Conservation (phyloP, 2,113 vertebrate genomes). For the Eptesicus fuscus region DNA sequence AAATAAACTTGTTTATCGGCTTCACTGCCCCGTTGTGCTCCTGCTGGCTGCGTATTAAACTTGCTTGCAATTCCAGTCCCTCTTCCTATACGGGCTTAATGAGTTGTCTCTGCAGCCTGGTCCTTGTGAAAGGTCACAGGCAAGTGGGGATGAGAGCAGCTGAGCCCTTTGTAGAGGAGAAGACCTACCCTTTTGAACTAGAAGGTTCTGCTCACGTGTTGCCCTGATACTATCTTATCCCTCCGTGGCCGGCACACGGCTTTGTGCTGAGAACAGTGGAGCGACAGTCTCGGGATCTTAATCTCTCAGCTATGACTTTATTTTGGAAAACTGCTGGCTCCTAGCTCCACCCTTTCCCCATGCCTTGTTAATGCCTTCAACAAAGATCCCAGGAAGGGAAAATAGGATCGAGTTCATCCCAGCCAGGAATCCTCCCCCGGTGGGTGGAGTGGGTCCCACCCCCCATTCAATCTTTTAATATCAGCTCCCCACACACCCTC, state of each 20-base stretch:
- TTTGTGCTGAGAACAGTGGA: neutral
- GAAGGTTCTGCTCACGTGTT: neutral
- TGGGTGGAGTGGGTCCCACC: neutral
- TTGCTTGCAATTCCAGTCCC: too few relatives aligned
- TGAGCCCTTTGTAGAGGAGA: neutral
- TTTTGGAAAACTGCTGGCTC: conserved; percentile 53
- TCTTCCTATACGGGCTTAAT: neutral
- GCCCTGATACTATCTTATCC: neutral
- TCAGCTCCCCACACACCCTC: neutral
- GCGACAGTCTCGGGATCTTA: neutral
- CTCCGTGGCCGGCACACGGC: neutral
- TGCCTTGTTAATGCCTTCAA: neutral
- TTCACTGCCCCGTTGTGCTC: too few relatives aligned
- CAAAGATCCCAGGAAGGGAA: conserved; percentile 33
- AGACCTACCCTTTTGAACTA: neutral
- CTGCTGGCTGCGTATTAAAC: too few relatives aligned
- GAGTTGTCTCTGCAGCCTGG: accelerated
- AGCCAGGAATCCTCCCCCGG: neutral
- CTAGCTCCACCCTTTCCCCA: neutral
- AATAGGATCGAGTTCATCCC: neutral
- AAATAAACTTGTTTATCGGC: neutral
- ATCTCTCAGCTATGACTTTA: conserved; percentile 53
- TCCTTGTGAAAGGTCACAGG: neutral
- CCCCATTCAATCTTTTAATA: conserved; percentile 13
- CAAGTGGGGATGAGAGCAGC: neutral